Conservation (phyloP, 2,797 vertebrate species). For the Pipistrellus nathusii region DNA sequence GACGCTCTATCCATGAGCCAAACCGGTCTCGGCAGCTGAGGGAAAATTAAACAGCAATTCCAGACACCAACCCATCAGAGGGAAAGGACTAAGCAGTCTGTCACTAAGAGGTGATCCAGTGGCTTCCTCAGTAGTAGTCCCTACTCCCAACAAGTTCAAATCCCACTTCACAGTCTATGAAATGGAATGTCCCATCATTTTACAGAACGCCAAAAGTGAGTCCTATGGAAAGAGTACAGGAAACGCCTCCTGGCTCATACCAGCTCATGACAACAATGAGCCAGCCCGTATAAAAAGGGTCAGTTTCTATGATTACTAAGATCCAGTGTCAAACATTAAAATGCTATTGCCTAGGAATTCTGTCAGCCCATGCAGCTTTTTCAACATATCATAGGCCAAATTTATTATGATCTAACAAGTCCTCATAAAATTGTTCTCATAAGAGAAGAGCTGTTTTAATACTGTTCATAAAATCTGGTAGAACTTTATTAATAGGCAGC, state of each 20-base stretch:
- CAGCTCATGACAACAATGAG: slow-evolving; percentile 27
- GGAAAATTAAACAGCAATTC: background rate
- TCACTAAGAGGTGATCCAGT: background rate
- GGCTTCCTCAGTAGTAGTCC: background rate
- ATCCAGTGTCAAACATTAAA: background rate
- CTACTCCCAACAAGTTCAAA: background rate
- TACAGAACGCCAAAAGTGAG: background rate
- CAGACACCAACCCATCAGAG: background rate
- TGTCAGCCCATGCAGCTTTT: background rate
- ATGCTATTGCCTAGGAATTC: background rate
- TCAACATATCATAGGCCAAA: background rate
- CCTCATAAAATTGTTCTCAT: background rate
- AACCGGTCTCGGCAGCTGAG: too few relatives aligned
- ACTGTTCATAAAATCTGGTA: background rate
- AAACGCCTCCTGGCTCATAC: background rate
- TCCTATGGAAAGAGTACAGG: background rate
- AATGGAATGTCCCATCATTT: background rate
- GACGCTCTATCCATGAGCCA: too few relatives aligned
- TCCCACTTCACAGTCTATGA: background rate
- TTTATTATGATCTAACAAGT: background rate
- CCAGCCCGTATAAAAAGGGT: background rate
- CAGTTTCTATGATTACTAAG: background rate
- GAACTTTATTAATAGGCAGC: background rate
- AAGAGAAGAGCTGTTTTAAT: background rate
- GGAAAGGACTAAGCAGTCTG: background rate